A percentile compares a stretch with the other conserved stretches of the same genome.
phyloP scores from a whole-genome alignment of 2,888 invertebrate genomes.

The Sarcophaga caerulescens region DNA sequence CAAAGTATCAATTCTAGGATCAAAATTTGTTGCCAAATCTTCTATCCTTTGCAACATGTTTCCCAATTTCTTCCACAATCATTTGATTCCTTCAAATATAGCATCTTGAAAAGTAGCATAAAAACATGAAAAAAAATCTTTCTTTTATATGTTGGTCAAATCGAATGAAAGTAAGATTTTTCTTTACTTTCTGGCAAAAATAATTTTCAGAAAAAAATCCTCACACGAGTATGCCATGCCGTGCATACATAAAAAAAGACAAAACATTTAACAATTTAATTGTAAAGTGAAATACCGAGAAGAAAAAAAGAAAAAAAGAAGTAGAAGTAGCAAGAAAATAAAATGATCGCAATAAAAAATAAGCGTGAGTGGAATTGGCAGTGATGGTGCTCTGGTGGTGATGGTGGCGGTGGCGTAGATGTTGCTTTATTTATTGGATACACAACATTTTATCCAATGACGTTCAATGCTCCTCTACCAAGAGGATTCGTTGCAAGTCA shows the following conservation, averaged over 20 bases:
- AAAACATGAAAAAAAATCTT: background rate
- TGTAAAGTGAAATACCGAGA: conserved; percentile 59
- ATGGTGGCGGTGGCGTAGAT: background rate
- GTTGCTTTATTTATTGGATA: conserved; percentile 64
- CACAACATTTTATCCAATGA: conserved; percentile 65
- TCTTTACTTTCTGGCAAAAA: conserved; percentile 21
- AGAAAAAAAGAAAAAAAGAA: conserved; percentile 12
- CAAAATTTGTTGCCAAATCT: too few species aligned
- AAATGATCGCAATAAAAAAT: conserved; percentile 18
- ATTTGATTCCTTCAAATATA: background rate
- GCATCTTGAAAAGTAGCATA: background rate
- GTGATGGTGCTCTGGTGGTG: background rate
- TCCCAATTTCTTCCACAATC: too few species aligned
- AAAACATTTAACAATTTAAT: conserved; percentile 60
- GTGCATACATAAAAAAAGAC: conserved; percentile 30
- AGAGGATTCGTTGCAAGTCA: conserved; percentile 38
- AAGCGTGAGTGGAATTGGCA: conserved; percentile 54
- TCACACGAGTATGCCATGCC: conserved; percentile 3
- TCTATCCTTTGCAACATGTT: too few species aligned
- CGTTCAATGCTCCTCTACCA: conserved; percentile 65
- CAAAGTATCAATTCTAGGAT: too few species aligned
- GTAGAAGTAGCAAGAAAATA: background rate
- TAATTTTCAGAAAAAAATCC: background rate
- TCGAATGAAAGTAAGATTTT: conserved; percentile 62
- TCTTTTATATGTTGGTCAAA: background rate